A percentile compares a stretch with the other conserved stretches of the same genome.
Conservation (phyloP, 53 echinoderm and acorn worm genomes). For the Echinarachnius parma region DNA sequence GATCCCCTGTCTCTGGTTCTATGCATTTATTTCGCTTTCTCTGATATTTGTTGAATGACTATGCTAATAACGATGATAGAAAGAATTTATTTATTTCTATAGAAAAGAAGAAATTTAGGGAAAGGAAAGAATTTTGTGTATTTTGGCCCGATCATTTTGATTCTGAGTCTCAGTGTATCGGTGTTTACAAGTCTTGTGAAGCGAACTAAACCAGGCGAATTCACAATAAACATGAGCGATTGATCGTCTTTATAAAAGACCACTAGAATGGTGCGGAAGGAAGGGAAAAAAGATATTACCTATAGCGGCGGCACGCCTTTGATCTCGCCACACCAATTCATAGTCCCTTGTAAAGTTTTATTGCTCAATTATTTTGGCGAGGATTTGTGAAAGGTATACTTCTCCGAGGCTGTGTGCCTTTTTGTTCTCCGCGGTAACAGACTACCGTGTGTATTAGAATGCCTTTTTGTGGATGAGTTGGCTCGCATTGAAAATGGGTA, state of each 20-base stretch:
- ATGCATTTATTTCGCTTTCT: too few relatives aligned
- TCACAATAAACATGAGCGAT: slow-evolving; percentile 46
- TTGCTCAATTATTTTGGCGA: slow-evolving; percentile 53
- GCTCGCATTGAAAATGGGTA: slow-evolving; percentile 1
- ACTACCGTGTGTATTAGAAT: slow-evolving; percentile 39
- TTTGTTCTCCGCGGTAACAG: neutral
- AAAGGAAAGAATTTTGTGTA: too few relatives aligned
- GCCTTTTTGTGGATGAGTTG: slow-evolving; percentile 16
- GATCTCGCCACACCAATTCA: slow-evolving; percentile 34
- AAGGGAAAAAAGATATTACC: slow-evolving; percentile 42
- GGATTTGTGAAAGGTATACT: slow-evolving; percentile 31
- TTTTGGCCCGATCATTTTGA: too few relatives aligned
- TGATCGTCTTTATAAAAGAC: slow-evolving; percentile 33
- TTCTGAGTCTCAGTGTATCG: too few relatives aligned
- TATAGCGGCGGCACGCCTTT: slow-evolving; percentile 45
- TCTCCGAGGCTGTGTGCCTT: neutral
- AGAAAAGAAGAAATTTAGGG: too few relatives aligned
- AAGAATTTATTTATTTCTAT: too few relatives aligned
- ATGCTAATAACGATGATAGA: too few relatives aligned
- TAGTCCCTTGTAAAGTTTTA: slow-evolving; percentile 45
- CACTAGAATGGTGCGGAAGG: slow-evolving; percentile 27
- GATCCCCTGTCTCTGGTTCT: too few relatives aligned
- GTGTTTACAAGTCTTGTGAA: slow-evolving; percentile 30
- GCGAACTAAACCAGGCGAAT: slow-evolving; percentile 22
- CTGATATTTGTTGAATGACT: too few relatives aligned